Evolutionary conservation across 2,797 vertebrate genomes (phyloP).

Genomic region (Acanthurus tractus): DNA sequence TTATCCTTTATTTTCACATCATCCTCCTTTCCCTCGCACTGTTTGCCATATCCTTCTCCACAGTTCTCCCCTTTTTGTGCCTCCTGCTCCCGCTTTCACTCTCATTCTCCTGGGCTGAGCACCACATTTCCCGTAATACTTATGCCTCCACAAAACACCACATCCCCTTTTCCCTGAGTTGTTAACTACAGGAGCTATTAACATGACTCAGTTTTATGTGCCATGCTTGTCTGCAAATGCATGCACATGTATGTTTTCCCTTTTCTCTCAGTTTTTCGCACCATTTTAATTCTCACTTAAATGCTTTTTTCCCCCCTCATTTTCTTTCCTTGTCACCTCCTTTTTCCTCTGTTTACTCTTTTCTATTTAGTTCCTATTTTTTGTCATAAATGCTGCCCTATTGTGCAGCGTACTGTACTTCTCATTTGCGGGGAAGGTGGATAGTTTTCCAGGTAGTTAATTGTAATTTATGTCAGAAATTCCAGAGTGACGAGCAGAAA

Average conservation of each 20-base stretch:
- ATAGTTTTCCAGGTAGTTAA: slow-evolving; percentile 76
- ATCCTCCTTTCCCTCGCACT: slow-evolving; percentile 51
- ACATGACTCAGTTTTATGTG: slow-evolving; percentile 80
- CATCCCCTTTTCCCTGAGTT: slow-evolving; percentile 79
- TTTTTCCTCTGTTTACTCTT: slow-evolving; percentile 2
- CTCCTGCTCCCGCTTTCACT: slow-evolving; percentile 68
- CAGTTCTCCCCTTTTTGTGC: slow-evolving; percentile 73
- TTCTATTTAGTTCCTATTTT: not conserved
- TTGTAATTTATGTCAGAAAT: slow-evolving; percentile 80
- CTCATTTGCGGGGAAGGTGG: slow-evolving; percentile 49
- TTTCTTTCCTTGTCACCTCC: slow-evolving; percentile 1
- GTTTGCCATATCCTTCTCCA: slow-evolving; percentile 61
- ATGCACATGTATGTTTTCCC: slow-evolving; percentile 65
- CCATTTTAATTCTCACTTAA: not conserved
- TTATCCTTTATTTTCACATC: slow-evolving; percentile 58
- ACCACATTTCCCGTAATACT: slow-evolving; percentile 84
- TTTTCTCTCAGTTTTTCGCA: slow-evolving; percentile 37
- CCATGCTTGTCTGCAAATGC: slow-evolving; percentile 63
- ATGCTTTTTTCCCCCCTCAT: not conserved
- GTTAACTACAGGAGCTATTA: slow-evolving; percentile 85
- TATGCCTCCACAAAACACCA: slow-evolving; percentile 81
- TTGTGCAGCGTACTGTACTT: slow-evolving; percentile 46
- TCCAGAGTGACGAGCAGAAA: slow-evolving; percentile 65
- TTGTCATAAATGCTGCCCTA: slow-evolving; percentile 9
- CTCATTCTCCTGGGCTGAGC: slow-evolving; percentile 74